Base-by-base conservation (phyloP, 2,797 vertebrate genomes). In the Pelodytes ibericus region DNA sequence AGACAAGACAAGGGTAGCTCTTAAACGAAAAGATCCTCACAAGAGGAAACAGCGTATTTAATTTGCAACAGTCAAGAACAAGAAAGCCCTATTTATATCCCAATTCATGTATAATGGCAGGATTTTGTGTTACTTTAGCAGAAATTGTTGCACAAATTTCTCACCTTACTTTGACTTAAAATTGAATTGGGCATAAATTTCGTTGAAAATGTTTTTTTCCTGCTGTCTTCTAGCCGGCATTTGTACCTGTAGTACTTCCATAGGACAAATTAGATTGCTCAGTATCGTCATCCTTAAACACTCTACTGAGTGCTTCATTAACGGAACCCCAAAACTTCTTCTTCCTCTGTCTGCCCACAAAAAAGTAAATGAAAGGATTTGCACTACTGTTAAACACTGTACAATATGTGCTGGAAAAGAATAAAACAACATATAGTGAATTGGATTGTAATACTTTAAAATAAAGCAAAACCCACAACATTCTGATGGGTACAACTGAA, bases 401-500 rank as follows among this genome's bases (percentile, higher is more conserved):
- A 24, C 39, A 80, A n/a, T 80, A 39, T 20, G 39, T 79, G 31
- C 41, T 44, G 33, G 89, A 86, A 29, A 90, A 0, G 4, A 89
- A 90, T n/a, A 87, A 33, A 0, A 87, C 83, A 24, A 90, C 86
- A 20, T 88, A 78, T 26, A 60, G 82, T 29, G 81, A 77, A 6
- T 83, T 85, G 73, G 82, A 65, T 24, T 83, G 80, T 0, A 89
- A 80, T 85, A 88, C 86, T 1, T 10, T 1, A 74, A 83, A 53
- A 53, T 56, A 78, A 27, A 82, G 31, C 9, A 84, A 36, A 58
- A 81, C 71, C 80, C 80, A 82, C 25, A 74, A 26, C 53, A 82
- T 0, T 0, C 73, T 82, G 2, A 85, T 76, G 0, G 86, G 87
- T 33, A 85, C 51, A 0, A 82, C 65, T 0, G 82, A 87, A 68